Conservation (phyloP, 2,797 vertebrate genomes). For the Aythya fuligula region DNA sequence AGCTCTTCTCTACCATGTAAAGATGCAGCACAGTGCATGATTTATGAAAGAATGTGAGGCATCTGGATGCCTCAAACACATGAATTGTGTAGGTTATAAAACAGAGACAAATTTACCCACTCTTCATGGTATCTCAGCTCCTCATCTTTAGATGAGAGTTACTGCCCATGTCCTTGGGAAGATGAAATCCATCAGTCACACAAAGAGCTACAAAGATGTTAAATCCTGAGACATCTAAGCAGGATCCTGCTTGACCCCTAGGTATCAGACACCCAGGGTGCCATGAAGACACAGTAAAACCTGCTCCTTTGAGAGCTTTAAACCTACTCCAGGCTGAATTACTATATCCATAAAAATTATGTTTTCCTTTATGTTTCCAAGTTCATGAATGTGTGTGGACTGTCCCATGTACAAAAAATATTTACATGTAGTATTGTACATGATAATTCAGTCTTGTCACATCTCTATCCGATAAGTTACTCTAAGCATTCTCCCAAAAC, state of each 20-base stretch:
- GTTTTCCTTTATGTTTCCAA: background rate
- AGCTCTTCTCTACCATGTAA: fast-evolving
- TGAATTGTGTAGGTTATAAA: background rate
- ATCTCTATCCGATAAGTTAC: background rate
- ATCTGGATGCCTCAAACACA: background rate
- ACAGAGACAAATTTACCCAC: background rate
- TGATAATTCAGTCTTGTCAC: background rate
- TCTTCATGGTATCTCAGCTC: background rate
- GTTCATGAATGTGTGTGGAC: fast-evolving
- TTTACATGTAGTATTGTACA: background rate
- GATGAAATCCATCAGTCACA: background rate
- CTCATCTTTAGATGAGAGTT: background rate
- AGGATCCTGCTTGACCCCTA: background rate
- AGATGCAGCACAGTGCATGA: fast-evolving
- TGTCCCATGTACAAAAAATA: background rate
- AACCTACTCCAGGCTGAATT: background rate
- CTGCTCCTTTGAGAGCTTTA: background rate
- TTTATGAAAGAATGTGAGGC: background rate
- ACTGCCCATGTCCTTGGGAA: background rate
- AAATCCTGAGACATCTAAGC: background rate
- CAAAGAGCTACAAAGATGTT: background rate
- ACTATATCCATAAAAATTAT: background rate
- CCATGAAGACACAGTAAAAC: background rate
- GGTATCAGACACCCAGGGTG: background rate
- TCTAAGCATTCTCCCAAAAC: background rate